Percentiles rank a stretch among this genome's conserved stretches.
Conservation (phyloP, 2,888 invertebrate genomes). For the Cantharis nigra region DNA sequence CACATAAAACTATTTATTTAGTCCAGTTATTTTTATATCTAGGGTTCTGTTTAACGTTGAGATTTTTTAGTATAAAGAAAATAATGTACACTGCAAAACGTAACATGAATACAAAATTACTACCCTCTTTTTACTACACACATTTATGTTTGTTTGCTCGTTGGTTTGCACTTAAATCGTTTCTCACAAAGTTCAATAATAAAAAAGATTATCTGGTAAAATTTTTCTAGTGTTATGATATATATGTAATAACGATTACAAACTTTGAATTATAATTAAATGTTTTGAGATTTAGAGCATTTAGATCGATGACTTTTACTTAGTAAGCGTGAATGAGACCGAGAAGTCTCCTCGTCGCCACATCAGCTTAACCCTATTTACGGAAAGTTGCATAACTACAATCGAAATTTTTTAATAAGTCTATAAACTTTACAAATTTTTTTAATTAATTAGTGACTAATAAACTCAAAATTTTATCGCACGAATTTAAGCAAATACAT, state of each 20-base stretch:
- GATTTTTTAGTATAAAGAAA: neutral
- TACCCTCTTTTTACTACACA: neutral
- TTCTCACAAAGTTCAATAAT: neutral
- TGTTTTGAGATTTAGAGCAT: constrained; percentile 2
- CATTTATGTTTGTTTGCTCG: neutral
- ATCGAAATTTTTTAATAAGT: neutral
- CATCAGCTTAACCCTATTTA: constrained; percentile 8
- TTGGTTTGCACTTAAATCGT: neutral
- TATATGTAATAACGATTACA: neutral
- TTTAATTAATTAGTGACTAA: neutral
- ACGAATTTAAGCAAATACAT: neutral
- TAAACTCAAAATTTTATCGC: neutral
- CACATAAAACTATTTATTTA: neutral
- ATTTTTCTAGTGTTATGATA: neutral
- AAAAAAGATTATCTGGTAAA: neutral
- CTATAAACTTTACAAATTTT: neutral
- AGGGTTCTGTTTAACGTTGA: neutral
- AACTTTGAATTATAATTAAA: neutral
- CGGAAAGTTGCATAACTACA: neutral
- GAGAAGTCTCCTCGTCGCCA: constrained; percentile 9
- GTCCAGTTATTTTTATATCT: neutral
- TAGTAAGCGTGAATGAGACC: constrained; percentile 5
- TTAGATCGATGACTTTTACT: constrained; percentile 9
- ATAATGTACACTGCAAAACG: neutral
- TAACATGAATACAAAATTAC: neutral